phyloP scores from a whole-genome alignment of 1,140 invertebrate species.

The Zaprionus africanus region DNA sequence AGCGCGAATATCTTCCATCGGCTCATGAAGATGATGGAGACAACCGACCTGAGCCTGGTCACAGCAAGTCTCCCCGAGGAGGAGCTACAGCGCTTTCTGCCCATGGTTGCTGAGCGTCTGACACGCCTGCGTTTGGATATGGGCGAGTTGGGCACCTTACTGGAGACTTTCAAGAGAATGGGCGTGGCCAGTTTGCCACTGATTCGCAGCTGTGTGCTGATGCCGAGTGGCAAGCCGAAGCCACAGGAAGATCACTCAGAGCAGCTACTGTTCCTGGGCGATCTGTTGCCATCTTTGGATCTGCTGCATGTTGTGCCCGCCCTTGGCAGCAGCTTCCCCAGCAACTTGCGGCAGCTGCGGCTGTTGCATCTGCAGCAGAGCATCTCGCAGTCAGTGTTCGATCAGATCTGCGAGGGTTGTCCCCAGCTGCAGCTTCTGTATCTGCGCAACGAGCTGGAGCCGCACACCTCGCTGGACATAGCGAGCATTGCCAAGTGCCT shows the following conservation, averaged over 20 bases:
- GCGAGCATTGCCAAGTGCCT: slow-evolving; percentile 20
- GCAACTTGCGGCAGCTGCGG: slow-evolving; percentile 3
- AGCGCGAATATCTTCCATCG: slow-evolving; percentile 17
- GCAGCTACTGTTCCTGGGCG: slow-evolving; percentile 4
- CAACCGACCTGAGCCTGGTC: slow-evolving; percentile 8
- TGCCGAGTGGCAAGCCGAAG: background rate
- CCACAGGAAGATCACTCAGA: background rate
- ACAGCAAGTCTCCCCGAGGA: background rate
- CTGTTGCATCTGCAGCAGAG: slow-evolving; percentile 12
- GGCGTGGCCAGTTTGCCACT: slow-evolving; percentile 2
- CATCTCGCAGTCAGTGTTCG: slow-evolving; percentile 10
- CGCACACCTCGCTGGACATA: slow-evolving; percentile 14
- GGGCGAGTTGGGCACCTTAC: slow-evolving; percentile 13
- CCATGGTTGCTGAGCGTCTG: slow-evolving; percentile 27
- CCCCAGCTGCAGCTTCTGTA: slow-evolving; percentile 21
- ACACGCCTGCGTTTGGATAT: slow-evolving; percentile 28
- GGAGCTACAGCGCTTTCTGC: slow-evolving; percentile 34
- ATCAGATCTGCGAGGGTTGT: slow-evolving; percentile 37
- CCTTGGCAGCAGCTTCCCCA: slow-evolving; percentile 24
- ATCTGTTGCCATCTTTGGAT: slow-evolving; percentile 35
- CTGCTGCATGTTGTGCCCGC: slow-evolving; percentile 16
- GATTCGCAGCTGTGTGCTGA: slow-evolving; percentile 11
- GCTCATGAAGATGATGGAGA: slow-evolving; percentile 24
- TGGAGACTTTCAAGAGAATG: background rate
- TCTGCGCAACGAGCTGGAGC: slow-evolving; percentile 6